phyloP scores from a whole-genome alignment of 2,888 invertebrate species.

The Abrostola triplasia region DNA sequence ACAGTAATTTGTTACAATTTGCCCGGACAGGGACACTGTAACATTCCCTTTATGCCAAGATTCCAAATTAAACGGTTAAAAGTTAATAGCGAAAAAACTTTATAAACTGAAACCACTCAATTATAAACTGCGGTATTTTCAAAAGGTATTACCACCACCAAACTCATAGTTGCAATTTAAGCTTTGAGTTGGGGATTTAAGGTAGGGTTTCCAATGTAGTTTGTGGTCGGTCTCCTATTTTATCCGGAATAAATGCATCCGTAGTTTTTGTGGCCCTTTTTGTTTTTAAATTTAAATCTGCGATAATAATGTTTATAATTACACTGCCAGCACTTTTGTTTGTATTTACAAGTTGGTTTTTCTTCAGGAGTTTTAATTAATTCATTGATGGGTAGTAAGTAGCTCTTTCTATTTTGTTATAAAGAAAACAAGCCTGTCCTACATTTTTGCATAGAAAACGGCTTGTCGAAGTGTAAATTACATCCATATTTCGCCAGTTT shows the following conservation, averaged over 20 bases:
- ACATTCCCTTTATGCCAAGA: conserved; percentile 14
- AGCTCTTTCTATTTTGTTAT: no score
- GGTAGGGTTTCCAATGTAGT: conserved; percentile 4
- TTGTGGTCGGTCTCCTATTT: conserved; percentile 8
- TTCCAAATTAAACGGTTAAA: conserved; percentile 38
- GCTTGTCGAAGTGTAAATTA: no score
- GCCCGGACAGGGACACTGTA: conserved; percentile 1
- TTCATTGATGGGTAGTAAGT: not conserved
- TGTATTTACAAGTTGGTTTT: not conserved
- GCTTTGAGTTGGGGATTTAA: fast-evolving
- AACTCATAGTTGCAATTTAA: not conserved
- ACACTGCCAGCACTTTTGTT: not conserved
- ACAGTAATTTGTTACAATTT: conserved; percentile 8
- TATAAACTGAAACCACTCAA: conserved; percentile 37
- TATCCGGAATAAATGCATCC: conserved; percentile 3
- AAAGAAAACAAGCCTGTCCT: no score
- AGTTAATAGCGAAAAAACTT: conserved; percentile 41
- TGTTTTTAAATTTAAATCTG: conserved; percentile 7
- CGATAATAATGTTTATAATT: conserved; percentile 5
- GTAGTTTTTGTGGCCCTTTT: not conserved
- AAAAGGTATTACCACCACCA: conserved; percentile 6
- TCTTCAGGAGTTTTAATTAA: not conserved
- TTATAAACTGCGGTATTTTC: conserved; percentile 12
- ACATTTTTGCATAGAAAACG: no score
- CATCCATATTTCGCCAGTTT: no score